These are phyloP conservation scores for Hirtodrosophila alboralis DNA, from an alignment of 2,888 invertebrate species.

Conservation along the genomic window DNA sequence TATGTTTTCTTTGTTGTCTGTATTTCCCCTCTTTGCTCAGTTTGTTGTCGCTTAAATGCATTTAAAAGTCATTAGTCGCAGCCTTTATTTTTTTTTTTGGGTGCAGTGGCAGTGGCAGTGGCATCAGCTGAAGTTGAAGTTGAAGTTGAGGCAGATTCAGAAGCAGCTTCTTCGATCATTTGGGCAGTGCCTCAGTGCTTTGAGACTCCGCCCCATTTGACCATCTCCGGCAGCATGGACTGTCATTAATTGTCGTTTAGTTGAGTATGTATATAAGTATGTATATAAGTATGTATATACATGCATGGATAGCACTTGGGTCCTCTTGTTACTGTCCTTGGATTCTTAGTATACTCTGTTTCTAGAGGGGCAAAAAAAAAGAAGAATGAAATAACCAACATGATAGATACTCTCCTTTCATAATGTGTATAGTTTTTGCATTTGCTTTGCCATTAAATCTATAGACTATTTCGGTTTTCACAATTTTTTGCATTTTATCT, in stretches of 20 bases:
- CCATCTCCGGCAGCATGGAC: conserved; percentile 51
- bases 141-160: too few species aligned
- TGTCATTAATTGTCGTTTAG: conserved; percentile 73
- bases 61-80: conserved; percentile 74
- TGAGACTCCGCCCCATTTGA: conserved; percentile 39
- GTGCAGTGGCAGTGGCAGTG: conserved; percentile 9
- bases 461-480: too few species aligned
- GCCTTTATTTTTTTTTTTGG: too few species aligned
- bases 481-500: too few species aligned
- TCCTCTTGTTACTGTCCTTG: conserved; percentile 12
- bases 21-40: conserved; percentile 11
- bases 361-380: too few species aligned
- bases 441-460: too few species aligned
- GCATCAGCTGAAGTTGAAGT: background rate
- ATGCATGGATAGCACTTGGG: conserved; percentile 9
- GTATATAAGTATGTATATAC: conserved; percentile 23
- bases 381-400: too few species aligned
- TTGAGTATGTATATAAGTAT: conserved; percentile 10
- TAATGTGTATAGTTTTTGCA: too few species aligned
- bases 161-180: conserved; percentile 37
- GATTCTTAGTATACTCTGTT: conserved; percentile 11
- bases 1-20: conserved; percentile 20
- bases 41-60: conserved; percentile 57
- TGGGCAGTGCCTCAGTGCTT: background rate
- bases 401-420: too few species aligned